Evolutionary conservation across 2,888 invertebrate species (phyloP), one percentile per base, ranked within the genome.

Genomic region (Orthosia gracilis): DNA sequence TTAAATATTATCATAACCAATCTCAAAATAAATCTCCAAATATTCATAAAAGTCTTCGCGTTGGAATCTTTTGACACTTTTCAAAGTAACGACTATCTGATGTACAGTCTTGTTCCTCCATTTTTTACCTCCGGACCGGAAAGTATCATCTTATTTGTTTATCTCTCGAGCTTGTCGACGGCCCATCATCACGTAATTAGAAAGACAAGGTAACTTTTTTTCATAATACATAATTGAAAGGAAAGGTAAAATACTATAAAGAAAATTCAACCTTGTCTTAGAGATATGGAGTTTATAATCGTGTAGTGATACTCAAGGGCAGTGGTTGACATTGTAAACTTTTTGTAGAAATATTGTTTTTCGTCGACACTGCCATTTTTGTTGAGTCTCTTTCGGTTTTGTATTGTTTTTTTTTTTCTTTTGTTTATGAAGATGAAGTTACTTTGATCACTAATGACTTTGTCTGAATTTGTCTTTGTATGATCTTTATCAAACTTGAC

Each of bases 111-210:
- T 81, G 64, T 82, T 84, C 82, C 87, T 88, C 86, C 84, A 82
- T 82, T 82, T 85, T 78, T 80, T 85, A 78, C 69, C 77, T 82
- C 82, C 81, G 76, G 89, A 92, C 93, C 93, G 93, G 94, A 94
- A 94, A 93, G 92, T 92, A 91, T 94, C 94, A 88, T 94, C 94
- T 94, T 94, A 94, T 95, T 95, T 94, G 94, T 95, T 96, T 95
- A 95, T 96, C 95, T 95, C 91, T 57, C 80, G 89, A 89, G 89
- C 90, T 90, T 93, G 94, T 94, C 93, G 93, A 93, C 94, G 92
- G 93, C 88, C 91, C 94, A 92, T 94, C 94, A 91, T 92, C 90
- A 92, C 90, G 92, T 94, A 94, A 95, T 95, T 95, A 95, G 94
- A 92, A 91, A 93, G 93, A 95, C 95, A 94, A 92, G 94, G 90